A percentile compares a stretch with the other conserved stretches of the same genome.
Evolutionary conservation across 2,797 vertebrate genomes (phyloP).

Genomic region (Onychomys leucogaster): DNA sequence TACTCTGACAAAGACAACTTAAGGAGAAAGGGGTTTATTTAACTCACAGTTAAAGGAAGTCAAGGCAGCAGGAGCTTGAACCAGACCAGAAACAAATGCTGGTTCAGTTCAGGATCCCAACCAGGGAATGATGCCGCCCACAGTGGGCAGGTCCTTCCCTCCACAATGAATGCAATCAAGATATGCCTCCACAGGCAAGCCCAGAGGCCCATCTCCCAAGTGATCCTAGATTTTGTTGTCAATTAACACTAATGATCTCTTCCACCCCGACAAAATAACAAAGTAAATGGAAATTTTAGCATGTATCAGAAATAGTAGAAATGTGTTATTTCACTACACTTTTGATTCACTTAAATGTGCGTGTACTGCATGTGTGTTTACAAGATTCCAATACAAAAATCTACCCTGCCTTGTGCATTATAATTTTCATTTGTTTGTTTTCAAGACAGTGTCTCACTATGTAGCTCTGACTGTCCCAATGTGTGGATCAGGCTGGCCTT

Average conservation of each 20-base stretch:
- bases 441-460: background rate
- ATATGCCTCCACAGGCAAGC: background rate
- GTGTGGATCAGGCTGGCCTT: background rate
- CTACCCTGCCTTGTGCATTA: background rate
- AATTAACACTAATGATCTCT: background rate
- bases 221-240: background rate
- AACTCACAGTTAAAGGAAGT: background rate
- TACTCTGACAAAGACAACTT: background rate
- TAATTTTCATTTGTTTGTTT: background rate
- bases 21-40: background rate
- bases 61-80: background rate
- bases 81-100: background rate
- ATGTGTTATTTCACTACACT: constrained; percentile 26
- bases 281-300: constrained; percentile 2
- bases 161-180: background rate
- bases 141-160: background rate
- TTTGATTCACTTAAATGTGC: background rate
- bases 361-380: background rate
- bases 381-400: background rate
- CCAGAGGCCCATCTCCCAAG: background rate
- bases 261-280: background rate
- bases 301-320: constrained; percentile 1
- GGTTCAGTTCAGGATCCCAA: background rate
- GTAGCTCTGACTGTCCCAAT: background rate
- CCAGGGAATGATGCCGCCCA: background rate